Evolutionary conservation across 2,113 vertebrate genomes (phyloP).

Genomic region (Bufo bufo): DNA sequence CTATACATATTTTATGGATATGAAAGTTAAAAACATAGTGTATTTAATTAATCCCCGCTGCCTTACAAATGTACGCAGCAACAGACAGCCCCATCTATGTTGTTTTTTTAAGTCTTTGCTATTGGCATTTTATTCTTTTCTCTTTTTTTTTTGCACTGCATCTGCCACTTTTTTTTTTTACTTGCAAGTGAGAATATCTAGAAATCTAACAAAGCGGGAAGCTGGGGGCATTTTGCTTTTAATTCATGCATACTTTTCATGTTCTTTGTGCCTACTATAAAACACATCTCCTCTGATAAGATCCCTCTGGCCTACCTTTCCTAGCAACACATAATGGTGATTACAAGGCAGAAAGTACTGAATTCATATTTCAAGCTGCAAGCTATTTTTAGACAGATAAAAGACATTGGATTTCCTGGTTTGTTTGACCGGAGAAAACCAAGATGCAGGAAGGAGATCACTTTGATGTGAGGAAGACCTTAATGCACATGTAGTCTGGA

Average conservation of each 20-base stretch:
- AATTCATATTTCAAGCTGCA: conserved; percentile 49
- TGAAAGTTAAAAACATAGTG: conserved; percentile 42
- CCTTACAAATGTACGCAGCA: conserved; percentile 34
- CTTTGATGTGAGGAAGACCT: conserved; percentile 44
- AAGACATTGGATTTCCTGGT: conserved; percentile 39
- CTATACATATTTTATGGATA: conserved; percentile 56
- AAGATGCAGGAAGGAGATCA: conserved; percentile 29
- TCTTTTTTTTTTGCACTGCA: conserved; percentile 1
- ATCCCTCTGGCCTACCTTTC: conserved; percentile 53
- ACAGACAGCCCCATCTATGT: conserved; percentile 31
- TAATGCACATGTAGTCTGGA: conserved; percentile 13
- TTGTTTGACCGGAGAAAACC: conserved; percentile 26
- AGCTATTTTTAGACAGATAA: conserved; percentile 49
- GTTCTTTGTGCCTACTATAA: conserved; percentile 54
- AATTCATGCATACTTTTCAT: conserved; percentile 54
- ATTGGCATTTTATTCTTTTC: conserved; percentile 36
- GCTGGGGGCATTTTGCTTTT: conserved; percentile 52
- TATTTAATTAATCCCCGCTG: conserved; percentile 55
- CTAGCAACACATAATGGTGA: conserved; percentile 43
- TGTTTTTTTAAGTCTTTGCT: conserved; percentile 44
- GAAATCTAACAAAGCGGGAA: conserved; percentile 41
- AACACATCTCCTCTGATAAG: conserved; percentile 50
- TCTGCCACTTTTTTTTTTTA: conserved; percentile 31
- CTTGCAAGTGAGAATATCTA: conserved; percentile 45
- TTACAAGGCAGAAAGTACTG: conserved; percentile 34